A percentile compares a stretch with the other conserved stretches of the same genome.
Conservation (phyloP, 35 echinoderm and acorn worm genomes). For the Heliocidaris tuberculata region DNA sequence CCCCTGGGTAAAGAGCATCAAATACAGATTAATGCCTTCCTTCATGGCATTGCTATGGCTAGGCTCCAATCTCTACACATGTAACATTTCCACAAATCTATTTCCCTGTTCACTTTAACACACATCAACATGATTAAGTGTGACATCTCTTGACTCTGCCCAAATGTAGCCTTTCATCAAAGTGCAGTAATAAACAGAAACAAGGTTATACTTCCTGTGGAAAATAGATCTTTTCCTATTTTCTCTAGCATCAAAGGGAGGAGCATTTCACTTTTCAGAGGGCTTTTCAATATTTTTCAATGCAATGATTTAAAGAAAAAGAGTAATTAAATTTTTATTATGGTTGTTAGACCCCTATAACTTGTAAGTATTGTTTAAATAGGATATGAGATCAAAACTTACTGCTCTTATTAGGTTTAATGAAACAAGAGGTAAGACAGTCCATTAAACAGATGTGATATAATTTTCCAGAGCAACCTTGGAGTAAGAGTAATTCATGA, state of each 20-base stretch:
- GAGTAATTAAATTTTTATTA: no score
- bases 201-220: background rate
- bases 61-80: background rate
- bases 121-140: background rate
- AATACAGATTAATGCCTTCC: conserved; percentile 11
- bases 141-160: background rate
- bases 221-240: conserved; percentile 6
- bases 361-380: no score
- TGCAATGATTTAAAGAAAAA: no score
- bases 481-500: no score
- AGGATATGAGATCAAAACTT: no score
- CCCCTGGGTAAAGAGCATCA: background rate
- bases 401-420: no score
- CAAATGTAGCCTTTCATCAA: background rate
- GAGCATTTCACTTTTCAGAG: background rate
- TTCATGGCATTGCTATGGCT: background rate
- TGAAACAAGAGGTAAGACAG: no score
- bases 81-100: background rate
- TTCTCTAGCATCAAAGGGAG: background rate
- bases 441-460: no score
- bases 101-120: background rate
- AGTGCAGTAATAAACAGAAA: conserved; percentile 18
- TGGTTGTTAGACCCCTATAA: no score
- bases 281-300: background rate
- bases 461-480: no score